These are phyloP conservation scores for Cepphus grylle DNA, from an alignment of 2,113 vertebrate genomes.

Conservation along the genomic window DNA sequence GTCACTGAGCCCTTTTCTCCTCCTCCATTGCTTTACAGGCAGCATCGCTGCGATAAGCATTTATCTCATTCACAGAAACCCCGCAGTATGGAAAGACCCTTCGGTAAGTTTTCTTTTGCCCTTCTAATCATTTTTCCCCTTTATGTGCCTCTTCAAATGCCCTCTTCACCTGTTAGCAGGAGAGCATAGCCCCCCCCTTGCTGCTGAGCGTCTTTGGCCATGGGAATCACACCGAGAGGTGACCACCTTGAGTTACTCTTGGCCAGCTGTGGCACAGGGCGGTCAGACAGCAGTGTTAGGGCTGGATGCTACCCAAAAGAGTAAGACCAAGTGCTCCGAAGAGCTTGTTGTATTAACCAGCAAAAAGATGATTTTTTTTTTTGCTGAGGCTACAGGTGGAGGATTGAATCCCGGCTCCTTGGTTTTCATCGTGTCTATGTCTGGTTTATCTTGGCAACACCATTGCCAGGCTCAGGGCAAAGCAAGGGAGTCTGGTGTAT, in stretches of 20 bases:
- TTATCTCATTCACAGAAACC: constrained; percentile 60
- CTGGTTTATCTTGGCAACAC: neutral
- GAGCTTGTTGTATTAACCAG: neutral
- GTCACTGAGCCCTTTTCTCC: neutral
- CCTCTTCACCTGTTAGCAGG: neutral
- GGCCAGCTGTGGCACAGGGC: fast-evolving
- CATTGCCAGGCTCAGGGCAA: neutral
- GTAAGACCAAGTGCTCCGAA: neutral
- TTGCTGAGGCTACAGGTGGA: neutral
- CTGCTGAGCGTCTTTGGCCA: neutral
- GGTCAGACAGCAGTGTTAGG: neutral
- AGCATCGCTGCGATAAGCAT: neutral
- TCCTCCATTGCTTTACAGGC: constrained; percentile 5
- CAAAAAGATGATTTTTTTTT: neutral
- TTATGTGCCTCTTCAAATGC: neutral
- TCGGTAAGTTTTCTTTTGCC: constrained; percentile 27
- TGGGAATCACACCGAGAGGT: neutral
- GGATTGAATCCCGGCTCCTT: neutral
- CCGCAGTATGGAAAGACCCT: constrained; percentile 56
- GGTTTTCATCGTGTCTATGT: neutral
- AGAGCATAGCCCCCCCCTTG: neutral
- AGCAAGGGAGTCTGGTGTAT: neutral
- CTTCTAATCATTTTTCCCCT: neutral
- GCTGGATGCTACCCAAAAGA: neutral
- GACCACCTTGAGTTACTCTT: fast-evolving